A percentile compares a stretch with the other conserved stretches of the same genome.
These are phyloP conservation scores for Tauraco erythrolophus DNA, from an alignment of 2,113 vertebrate genomes.

Conservation along the genomic window DNA sequence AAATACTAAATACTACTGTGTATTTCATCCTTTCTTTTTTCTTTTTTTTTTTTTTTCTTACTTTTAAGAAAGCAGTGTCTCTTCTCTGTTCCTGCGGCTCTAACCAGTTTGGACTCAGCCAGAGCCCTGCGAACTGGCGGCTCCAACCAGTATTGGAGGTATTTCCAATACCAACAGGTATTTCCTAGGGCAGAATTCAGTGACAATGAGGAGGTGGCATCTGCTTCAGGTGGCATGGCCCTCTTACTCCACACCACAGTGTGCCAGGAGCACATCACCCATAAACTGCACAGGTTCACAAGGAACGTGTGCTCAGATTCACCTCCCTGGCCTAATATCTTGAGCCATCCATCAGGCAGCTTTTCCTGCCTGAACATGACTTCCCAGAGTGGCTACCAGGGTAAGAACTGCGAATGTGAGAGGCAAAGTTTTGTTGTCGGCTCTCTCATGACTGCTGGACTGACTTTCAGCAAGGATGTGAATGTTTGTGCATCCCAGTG, in stretches of 20 bases:
- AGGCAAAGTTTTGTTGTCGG: neutral
- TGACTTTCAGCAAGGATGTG: neutral
- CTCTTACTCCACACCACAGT: neutral
- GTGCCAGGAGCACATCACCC: neutral
- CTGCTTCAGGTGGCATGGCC: neutral
- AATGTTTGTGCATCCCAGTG: neutral
- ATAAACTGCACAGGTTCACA: neutral
- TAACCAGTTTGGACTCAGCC: neutral
- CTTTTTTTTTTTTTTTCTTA: neutral
- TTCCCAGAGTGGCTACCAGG: rapidly evolving
- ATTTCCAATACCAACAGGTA: neutral
- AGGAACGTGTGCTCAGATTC: neutral
- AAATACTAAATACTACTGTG: neutral
- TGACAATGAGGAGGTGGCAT: neutral
- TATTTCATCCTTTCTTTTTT: neutral
- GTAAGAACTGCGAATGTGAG: neutral
- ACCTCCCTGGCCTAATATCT: neutral
- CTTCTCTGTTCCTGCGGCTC: neutral
- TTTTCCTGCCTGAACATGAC: neutral
- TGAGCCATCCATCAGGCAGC: neutral
- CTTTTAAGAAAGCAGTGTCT: neutral
- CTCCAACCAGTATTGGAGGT: neutral
- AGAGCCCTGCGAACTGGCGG: neutral
- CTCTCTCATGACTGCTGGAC: neutral
- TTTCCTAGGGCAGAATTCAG: neutral